Conservation (phyloP, 2,113 vertebrate genomes). For the Lontra canadensis region DNA sequence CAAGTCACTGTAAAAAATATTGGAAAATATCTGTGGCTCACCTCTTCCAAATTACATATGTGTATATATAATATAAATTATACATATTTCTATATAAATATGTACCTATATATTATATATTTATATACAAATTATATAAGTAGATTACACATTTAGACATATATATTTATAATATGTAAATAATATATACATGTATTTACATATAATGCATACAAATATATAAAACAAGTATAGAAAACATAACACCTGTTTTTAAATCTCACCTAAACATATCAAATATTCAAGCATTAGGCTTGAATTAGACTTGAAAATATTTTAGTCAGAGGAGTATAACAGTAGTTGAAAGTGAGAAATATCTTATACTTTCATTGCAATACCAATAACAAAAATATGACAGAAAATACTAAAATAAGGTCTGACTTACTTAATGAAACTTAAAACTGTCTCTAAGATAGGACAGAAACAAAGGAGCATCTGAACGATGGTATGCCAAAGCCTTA, state of each 20-base stretch:
- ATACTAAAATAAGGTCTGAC: background rate
- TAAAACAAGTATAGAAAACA: background rate
- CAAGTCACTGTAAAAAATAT: background rate
- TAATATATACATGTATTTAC: background rate
- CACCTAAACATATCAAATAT: constrained; percentile 22
- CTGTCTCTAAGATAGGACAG: background rate
- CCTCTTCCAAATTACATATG: background rate
- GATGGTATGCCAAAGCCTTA: background rate
- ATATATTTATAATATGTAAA: background rate
- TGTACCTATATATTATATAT: background rate
- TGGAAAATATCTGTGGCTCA: background rate
- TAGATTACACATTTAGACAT: background rate
- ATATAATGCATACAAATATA: background rate
- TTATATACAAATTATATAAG: background rate
- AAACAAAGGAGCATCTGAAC: background rate
- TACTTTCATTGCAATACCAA: background rate
- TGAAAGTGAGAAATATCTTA: background rate
- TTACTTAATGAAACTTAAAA: background rate
- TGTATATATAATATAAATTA: background rate
- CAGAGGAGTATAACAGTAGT: background rate
- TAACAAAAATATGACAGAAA: background rate
- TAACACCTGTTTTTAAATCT: background rate
- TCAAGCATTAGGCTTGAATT: background rate
- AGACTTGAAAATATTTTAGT: background rate
- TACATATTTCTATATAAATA: background rate